These are phyloP conservation scores for Danio rerio DNA, from an alignment of 2,113 vertebrate species.

Conservation along the genomic window DNA sequence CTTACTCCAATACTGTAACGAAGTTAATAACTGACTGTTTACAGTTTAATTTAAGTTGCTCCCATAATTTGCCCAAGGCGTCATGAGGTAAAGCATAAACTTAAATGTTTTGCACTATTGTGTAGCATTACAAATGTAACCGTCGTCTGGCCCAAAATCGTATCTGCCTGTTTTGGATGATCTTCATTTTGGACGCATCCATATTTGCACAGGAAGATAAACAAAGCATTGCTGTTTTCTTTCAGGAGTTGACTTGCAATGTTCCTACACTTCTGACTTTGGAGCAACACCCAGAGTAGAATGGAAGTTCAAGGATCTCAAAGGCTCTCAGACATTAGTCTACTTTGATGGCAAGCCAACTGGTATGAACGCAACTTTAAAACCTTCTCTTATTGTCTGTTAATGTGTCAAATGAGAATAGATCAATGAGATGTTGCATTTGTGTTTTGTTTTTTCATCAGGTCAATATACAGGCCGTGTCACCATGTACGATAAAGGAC, in stretches of 20 bases:
- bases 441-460: conserved; percentile 52
- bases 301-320: conserved; percentile 72
- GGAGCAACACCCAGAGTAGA: conserved; percentile 67
- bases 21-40: too few species aligned
- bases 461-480: conserved; percentile 60
- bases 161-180: not conserved
- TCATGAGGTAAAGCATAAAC: too few species aligned
- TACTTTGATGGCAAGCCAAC: conserved; percentile 64
- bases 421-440: not conserved
- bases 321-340: conserved; percentile 68
- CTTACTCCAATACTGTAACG: too few species aligned
- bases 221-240: not conserved
- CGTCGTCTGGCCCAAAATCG: not conserved
- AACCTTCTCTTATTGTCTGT: not conserved
- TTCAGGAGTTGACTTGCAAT: conserved; percentile 70
- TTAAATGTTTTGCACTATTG: not conserved
- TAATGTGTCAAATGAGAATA: not conserved
- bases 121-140: not conserved
- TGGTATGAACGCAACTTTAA: conserved; percentile 55
- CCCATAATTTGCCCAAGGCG: too few species aligned
- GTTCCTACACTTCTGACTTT: conserved; percentile 70
- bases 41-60: too few species aligned
- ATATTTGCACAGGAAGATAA: not conserved
- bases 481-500: conserved; percentile 41
- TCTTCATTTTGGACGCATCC: too few species aligned